Base-by-base conservation (phyloP, 2,797 vertebrate genomes). In the Poeciliopsis presidionis region DNA sequence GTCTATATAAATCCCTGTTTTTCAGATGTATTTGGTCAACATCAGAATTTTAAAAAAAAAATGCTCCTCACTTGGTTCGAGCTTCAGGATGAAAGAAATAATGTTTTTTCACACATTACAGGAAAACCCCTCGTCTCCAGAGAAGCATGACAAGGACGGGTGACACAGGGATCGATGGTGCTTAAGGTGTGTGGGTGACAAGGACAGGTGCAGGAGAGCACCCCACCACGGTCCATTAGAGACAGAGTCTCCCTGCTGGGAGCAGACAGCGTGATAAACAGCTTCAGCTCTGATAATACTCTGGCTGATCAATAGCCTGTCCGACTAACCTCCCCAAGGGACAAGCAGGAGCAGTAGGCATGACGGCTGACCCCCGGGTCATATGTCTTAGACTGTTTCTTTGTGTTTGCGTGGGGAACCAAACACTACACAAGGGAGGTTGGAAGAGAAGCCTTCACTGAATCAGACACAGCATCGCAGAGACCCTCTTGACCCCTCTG, bases 221-320 rank as follows among this genome's bases (percentile, higher is more conserved):
- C 82, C 77, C 84, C 86, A 82, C 85, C 86, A 91, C 33, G 90
- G 87, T 91, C 93, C 94, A 95, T 95, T 95, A 95, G 89, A 93
- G 92, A 92, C 63, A 41, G 91, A 90, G 89, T 86, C 90, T 92
- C 90, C 91, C 90, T 82, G 86, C 89, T 85, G 91, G 85, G 89
- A 86, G 92, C 84, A 87, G 93, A 93, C 93, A 95, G 91, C 88
- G 90, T 96, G 95, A 95, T 93, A 94, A 95, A 95, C 94, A 94
- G 92, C 92, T 93, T 87, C 89, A 84, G 88, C 92, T 90, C 93
- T 94, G 93, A 93, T 96, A 94, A 96, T 95, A 95, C 94, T 93
- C 87, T 73, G 18, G 76, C 93, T 95, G 93, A 96, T 95, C 95
- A 95, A 96, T 96, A 95, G 93, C 92, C 89, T 92, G 91, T 93